These are phyloP conservation scores for Drosophila grimshawi DNA, from an alignment of 1,140 invertebrate species.

Conservation along the genomic window DNA sequence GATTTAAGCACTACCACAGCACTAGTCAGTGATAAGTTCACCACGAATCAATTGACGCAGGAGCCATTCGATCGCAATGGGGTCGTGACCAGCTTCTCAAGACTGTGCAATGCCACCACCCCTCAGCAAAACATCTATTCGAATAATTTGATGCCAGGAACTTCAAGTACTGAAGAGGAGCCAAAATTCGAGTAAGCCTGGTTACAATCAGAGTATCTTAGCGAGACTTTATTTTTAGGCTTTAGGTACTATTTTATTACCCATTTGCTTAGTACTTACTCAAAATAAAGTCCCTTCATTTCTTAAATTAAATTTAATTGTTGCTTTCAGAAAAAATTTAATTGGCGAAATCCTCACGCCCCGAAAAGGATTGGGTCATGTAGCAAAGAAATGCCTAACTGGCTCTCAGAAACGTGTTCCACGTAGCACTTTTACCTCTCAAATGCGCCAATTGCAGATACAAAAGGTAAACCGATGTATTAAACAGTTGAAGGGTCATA, in stretches of 20 bases:
- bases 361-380: conserved; percentile 10
- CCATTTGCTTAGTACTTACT: no score
- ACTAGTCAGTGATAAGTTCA: neutral
- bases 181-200: no score
- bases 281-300: no score
- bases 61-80: neutral
- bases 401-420: conserved; percentile 13
- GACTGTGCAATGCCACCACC: no score
- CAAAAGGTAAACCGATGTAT: conserved; percentile 20
- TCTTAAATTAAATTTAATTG: neutral
- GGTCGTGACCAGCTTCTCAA: no score
- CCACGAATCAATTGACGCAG: neutral
- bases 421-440: conserved; percentile 33
- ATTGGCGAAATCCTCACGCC: conserved; percentile 6
- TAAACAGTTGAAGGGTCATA: neutral
- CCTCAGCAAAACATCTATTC: no score
- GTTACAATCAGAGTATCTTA: no score
- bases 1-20: neutral
- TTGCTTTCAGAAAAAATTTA: conserved; percentile 16
- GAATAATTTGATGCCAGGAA: no score
- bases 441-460: conserved; percentile 31
- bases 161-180: no score
- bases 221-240: no score
- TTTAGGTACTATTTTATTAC: no score
- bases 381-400: conserved; percentile 17